These are phyloP conservation scores for Anolis carolinensis DNA, from an alignment of 2,113 vertebrate genomes.

Conservation along the genomic window DNA sequence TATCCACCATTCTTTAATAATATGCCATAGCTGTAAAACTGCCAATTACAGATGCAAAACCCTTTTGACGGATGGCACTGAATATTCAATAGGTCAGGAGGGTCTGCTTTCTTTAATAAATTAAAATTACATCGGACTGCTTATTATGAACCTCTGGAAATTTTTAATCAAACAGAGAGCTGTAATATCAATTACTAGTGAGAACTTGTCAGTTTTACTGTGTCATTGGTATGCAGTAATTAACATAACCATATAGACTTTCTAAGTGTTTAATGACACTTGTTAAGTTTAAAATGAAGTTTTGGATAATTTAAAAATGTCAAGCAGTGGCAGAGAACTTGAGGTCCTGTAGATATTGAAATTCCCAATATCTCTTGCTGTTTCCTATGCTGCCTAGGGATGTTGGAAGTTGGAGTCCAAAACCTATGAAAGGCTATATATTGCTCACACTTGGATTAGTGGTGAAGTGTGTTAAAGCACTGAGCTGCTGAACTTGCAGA, in stretches of 20 bases:
- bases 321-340: background rate
- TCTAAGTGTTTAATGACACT: background rate
- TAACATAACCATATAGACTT: background rate
- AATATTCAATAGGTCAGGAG: background rate
- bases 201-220: rapidly evolving
- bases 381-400: background rate
- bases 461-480: too few species aligned
- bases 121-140: background rate
- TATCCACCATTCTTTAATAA: conserved; percentile 7
- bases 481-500: too few species aligned
- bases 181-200: conserved; percentile 11
- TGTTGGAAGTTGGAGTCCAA: background rate
- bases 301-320: background rate
- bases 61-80: background rate
- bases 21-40: background rate
- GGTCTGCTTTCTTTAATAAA: conserved; percentile 6
- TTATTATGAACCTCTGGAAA: background rate
- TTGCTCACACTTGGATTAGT: background rate
- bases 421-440: too few species aligned
- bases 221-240: background rate
- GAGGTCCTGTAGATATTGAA: background rate
- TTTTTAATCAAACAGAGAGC: conserved; percentile 31
- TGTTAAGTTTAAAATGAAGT: background rate
- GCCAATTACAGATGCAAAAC: background rate
- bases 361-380: background rate